These are phyloP conservation scores for Pentalonia nigronervosa DNA, from an alignment of 1,140 invertebrate genomes.

Conservation along the genomic window DNA sequence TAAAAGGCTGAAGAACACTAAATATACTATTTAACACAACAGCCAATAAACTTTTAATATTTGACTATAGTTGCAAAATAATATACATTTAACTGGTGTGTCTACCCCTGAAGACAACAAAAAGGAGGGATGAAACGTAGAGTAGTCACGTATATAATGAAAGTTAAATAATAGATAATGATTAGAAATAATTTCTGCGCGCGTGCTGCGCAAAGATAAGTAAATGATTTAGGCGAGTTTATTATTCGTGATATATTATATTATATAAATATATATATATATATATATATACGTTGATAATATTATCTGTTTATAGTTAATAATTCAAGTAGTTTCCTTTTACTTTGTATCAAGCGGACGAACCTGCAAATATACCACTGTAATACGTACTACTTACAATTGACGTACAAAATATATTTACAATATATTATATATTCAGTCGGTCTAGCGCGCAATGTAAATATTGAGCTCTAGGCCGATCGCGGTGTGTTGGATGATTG, in stretches of 20 bases:
- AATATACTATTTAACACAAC: neutral
- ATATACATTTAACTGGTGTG: neutral
- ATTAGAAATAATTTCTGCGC: neutral
- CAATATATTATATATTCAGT: neutral
- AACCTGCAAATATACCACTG: neutral
- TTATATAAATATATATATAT: neutral
- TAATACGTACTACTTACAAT: neutral
- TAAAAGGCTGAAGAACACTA: neutral
- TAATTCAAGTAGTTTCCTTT: constrained; percentile 39
- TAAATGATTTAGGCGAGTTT: neutral
- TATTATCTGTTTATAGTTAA: constrained; percentile 15
- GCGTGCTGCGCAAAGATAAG: neutral
- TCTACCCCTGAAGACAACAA: neutral
- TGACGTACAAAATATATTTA: neutral
- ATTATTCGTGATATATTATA: neutral
- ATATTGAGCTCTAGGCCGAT: neutral
- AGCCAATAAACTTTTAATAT: neutral
- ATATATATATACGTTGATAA: neutral
- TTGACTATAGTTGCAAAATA: neutral
- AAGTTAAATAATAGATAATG: constrained; percentile 22
- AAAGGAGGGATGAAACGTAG: neutral
- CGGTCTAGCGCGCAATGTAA: neutral
- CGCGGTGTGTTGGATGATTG: neutral
- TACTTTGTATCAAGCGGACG: neutral
- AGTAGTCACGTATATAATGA: neutral